These are phyloP conservation scores for Macrotis lagotis DNA, from an alignment of 2,113 vertebrate species.

Conservation along the genomic window DNA sequence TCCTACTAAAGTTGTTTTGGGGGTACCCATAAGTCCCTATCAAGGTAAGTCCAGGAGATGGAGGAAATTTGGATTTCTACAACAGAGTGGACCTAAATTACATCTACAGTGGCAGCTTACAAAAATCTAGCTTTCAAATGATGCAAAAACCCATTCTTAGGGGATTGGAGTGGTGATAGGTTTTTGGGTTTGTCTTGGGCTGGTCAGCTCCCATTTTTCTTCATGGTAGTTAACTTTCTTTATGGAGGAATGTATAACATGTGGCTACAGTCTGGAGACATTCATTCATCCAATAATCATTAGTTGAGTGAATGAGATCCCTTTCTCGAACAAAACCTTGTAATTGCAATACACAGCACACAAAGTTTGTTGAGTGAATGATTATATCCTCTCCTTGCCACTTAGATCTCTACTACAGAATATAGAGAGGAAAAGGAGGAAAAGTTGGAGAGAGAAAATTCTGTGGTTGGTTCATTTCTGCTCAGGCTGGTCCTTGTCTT, in stretches of 20 bases:
- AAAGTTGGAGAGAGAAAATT: background rate
- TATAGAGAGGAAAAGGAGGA: background rate
- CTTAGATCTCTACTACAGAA: background rate
- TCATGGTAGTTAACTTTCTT: background rate
- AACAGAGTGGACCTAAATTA: background rate
- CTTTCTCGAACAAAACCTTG: background rate
- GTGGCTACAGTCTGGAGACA: background rate
- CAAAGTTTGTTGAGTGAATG: background rate
- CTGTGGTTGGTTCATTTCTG: background rate
- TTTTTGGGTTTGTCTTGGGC: background rate
- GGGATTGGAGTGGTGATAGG: background rate
- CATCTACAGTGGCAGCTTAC: background rate
- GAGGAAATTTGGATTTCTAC: background rate
- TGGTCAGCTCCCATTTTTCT: background rate
- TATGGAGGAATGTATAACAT: background rate
- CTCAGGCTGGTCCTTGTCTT: background rate
- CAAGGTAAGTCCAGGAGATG: background rate
- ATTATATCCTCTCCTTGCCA: background rate
- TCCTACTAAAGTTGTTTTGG: background rate
- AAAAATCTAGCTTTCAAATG: too few relatives aligned
- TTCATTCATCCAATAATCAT: background rate
- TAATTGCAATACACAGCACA: background rate
- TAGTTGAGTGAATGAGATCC: background rate
- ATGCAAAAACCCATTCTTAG: background rate
- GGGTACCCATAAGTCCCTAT: background rate